Evolutionary conservation across 2,113 vertebrate genomes (phyloP), one percentile per base, ranked within the genome.

Genomic region (Actinemys pallida): DNA sequence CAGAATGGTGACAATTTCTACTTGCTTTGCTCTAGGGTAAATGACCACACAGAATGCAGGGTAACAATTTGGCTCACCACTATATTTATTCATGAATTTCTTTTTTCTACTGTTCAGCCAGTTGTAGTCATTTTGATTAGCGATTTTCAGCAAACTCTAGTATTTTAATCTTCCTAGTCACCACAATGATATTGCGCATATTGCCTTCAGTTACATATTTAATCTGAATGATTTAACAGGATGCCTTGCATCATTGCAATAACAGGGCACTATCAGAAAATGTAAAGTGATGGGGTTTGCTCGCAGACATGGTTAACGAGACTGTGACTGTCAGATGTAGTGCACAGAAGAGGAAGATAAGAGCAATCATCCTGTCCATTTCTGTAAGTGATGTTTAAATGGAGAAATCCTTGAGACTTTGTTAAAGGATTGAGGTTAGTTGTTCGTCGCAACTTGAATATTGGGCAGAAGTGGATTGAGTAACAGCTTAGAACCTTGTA

Each of bases 281-380:
- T 49, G 53, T 57, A 42, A 95, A 49, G n/a, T 19, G 75, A 79
- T 75, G 53, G 84, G 54, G 88, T 95, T 90, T 93, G 81, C 94
- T 95, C 83, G 83, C 42, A 96, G 94, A 50, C 50, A 13, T 49
- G n/a, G 49, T 53, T 95, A 93, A 95, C 86, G 45, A 96, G 50
- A 84, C 78, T 72, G 0, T 49, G 89, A 81, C 78, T 91, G 90
- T 86, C 95, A 96, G 85, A 86, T 54, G 29, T 89, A 93, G 22
- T 72, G 92, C 81, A 92, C 90, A 93, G 80, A 59, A 22, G 56
- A 82, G 56, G 27, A 84, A 91, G 45, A 92, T 86, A 95, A 89
- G 90, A 93, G 78, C 90, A 95, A 78, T 90, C 90, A 93, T 10
- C 39, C 25, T 90, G 31, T 52, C 86, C 84, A 31, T 94, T 72